These are phyloP conservation scores for Candidula unifasciata DNA, from an alignment of 2,888 invertebrate genomes.

Conservation along the genomic window DNA sequence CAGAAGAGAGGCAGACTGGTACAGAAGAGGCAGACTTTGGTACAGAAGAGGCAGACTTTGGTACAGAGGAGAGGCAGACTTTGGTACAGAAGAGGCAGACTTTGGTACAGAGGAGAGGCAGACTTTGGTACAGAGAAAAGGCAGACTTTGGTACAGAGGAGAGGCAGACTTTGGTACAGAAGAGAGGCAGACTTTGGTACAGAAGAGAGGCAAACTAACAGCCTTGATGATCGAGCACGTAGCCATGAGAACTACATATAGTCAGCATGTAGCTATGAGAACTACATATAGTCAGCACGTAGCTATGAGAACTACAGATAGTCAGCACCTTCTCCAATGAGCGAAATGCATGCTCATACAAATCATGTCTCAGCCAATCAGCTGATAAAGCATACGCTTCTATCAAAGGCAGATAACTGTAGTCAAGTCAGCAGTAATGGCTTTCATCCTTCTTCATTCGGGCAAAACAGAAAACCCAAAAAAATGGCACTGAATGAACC, in stretches of 20 bases:
- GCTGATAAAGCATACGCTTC: neutral
- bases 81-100: too few relatives aligned
- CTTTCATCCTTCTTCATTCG: neutral
- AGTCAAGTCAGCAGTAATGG: neutral
- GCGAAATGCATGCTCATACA: neutral
- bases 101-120: too few relatives aligned
- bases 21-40: too few relatives aligned
- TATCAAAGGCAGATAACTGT: neutral
- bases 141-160: too few relatives aligned
- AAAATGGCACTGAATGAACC: neutral
- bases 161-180: too few relatives aligned
- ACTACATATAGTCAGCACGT: neutral
- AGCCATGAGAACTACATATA: neutral
- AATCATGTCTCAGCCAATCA: neutral
- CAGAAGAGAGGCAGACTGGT: too few relatives aligned
- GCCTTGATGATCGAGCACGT: neutral
- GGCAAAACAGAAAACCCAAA: neutral
- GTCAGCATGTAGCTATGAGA: neutral
- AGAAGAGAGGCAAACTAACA: neutral
- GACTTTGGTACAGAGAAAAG: too few relatives aligned
- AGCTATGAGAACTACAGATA: neutral
- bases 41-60: too few relatives aligned
- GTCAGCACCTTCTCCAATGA: slow-evolving; percentile 6
- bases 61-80: too few relatives aligned
- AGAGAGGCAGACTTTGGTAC: neutral